Conservation (phyloP, 2,888 invertebrate genomes). For the Dicroscelio sp. region DNA sequence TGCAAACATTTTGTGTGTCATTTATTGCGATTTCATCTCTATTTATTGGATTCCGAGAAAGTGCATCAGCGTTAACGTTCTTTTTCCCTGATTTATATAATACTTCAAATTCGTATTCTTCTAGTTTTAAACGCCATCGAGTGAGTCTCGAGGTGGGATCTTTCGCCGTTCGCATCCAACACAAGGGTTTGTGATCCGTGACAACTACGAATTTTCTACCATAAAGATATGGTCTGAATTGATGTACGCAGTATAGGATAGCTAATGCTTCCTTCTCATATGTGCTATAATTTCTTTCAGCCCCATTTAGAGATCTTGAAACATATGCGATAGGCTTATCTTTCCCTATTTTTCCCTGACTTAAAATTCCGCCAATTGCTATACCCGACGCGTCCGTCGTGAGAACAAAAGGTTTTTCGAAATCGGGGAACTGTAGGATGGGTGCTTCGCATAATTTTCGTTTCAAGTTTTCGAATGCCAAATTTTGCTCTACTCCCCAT, state of each 20-base stretch:
- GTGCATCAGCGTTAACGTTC: neutral
- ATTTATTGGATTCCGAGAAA: neutral
- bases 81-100: constrained; percentile 1
- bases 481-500: neutral
- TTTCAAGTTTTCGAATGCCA: constrained; percentile 37
- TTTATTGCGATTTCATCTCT: neutral
- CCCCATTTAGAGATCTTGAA: neutral
- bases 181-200: too few species aligned
- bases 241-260: constrained; percentile 1
- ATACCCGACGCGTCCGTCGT: constrained; percentile 64
- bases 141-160: constrained; percentile 11
- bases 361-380: constrained; percentile 69
- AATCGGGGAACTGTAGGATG: constrained; percentile 71
- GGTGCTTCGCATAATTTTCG: constrained; percentile 62
- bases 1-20: too few species aligned
- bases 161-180: neutral
- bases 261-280: too few species aligned
- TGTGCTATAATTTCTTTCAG: constrained; percentile 13
- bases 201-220: constrained; percentile 8
- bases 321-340: too few species aligned
- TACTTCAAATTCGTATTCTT: constrained; percentile 6
- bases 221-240: constrained; percentile 36
- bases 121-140: constrained; percentile 5
- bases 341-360: constrained; percentile 58
- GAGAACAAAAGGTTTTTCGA: constrained; percentile 55